These are phyloP conservation scores for Notothenia rossii DNA, from an alignment of 2,113 vertebrate genomes.

Conservation along the genomic window DNA sequence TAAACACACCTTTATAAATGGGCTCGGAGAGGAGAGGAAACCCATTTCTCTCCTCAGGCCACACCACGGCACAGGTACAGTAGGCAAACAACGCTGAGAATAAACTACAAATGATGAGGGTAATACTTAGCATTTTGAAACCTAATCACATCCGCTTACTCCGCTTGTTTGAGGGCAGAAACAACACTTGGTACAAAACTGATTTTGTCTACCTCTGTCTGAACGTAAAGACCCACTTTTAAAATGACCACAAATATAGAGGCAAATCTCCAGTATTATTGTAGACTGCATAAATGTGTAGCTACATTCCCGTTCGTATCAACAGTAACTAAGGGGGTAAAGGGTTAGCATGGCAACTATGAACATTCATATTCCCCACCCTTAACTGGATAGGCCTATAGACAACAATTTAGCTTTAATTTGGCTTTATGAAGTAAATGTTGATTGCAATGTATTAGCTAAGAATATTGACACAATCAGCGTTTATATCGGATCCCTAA, in stretches of 20 bases:
- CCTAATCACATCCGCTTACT: conserved; percentile 20
- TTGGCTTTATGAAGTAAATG: no score
- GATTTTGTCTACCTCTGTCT: not conserved
- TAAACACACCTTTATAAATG: conserved; percentile 81
- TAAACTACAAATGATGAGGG: conserved; percentile 32
- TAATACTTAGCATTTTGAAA: conserved; percentile 47
- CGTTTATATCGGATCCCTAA: no score
- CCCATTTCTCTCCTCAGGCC: conserved; percentile 52
- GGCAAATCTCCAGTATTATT: not conserved
- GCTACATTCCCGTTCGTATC: not conserved
- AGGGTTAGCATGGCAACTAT: not conserved
- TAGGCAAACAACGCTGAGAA: conserved; percentile 19
- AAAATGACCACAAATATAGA: not conserved
- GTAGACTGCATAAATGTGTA: not conserved
- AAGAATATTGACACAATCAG: no score
- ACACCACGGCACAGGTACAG: conserved; percentile 38
- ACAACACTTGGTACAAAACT: not conserved
- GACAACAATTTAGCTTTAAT: no score
- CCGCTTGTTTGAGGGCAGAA: not conserved
- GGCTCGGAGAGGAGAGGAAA: conserved; percentile 56
- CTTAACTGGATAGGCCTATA: not conserved
- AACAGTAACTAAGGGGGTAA: conserved; percentile 10
- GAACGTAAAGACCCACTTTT: not conserved
- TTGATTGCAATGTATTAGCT: no score
- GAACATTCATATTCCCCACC: conserved; percentile 7